Evolutionary conservation across 53 echinoderm and acorn worm species (phyloP).

Genomic region (Glandiceps talaboti): DNA sequence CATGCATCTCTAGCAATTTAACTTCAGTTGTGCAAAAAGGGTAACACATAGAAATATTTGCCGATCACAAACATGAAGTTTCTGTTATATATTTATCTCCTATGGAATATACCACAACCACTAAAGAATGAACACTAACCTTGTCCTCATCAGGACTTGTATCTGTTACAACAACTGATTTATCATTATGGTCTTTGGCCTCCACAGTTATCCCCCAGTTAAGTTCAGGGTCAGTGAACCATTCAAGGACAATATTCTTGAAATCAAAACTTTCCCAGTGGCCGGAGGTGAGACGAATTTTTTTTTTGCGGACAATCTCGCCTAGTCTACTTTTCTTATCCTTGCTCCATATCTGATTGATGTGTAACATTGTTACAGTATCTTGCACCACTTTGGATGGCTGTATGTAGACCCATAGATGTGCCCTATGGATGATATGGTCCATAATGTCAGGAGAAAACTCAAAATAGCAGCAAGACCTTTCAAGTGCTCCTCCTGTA

Average conservation of each 20-base stretch:
- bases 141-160: constrained; percentile 29
- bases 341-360: constrained; percentile 26
- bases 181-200: constrained; percentile 35
- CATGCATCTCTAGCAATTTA: no score
- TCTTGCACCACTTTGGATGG: constrained; percentile 28
- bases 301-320: constrained; percentile 32
- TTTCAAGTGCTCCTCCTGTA: no score
- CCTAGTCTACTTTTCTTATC: constrained; percentile 4
- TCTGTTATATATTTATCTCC: no score
- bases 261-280: constrained; percentile 57
- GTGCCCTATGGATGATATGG: no score
- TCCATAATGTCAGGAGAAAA: no score
- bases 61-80: no score
- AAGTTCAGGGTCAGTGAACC: constrained; percentile 42
- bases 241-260: constrained; percentile 51
- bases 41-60: no score
- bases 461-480: no score
- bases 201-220: constrained; percentile 43
- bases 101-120: no score
- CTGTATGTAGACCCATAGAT: constrained; percentile 42
- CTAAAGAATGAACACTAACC: constrained; percentile 25
- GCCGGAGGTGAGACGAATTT: constrained; percentile 27
- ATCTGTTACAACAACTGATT: constrained; percentile 35
- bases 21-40: no score
- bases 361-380: constrained; percentile 21